Conservation (phyloP, 2,888 invertebrate species). For the Tipula lateralis region DNA sequence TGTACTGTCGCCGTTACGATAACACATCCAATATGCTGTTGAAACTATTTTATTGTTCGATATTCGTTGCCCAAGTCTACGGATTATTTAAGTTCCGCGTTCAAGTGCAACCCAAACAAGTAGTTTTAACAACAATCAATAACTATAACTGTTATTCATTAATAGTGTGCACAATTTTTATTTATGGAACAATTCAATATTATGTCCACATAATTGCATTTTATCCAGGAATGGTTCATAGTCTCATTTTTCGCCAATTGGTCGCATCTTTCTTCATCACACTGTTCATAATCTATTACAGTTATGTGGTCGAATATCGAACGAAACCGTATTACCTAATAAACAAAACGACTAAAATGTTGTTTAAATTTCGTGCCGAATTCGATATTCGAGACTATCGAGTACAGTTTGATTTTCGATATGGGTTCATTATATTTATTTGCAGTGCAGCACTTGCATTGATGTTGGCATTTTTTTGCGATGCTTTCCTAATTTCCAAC, state of each 20-base stretch:
- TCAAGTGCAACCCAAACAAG: too few relatives aligned
- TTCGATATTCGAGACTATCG: neutral
- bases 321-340: neutral
- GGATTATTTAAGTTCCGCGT: neutral
- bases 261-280: neutral
- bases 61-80: neutral
- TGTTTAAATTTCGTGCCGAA: neutral
- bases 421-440: neutral
- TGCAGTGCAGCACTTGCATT: neutral
- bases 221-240: neutral
- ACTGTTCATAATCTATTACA: neutral
- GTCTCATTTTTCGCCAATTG: neutral
- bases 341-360: neutral
- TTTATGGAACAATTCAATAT: neutral
- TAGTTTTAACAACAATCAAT: neutral
- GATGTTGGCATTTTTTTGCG: neutral
- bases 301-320: neutral
- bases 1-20: too few relatives aligned
- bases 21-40: too few relatives aligned
- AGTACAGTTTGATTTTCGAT: neutral
- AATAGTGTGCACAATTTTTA: neutral
- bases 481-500: too few relatives aligned
- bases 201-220: neutral
- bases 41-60: neutral
- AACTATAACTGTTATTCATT: neutral